Percentiles rank a stretch among this genome's conserved stretches.
Conservation (phyloP, 2,888 invertebrate genomes). For the Hemicrepidius hirtus region DNA sequence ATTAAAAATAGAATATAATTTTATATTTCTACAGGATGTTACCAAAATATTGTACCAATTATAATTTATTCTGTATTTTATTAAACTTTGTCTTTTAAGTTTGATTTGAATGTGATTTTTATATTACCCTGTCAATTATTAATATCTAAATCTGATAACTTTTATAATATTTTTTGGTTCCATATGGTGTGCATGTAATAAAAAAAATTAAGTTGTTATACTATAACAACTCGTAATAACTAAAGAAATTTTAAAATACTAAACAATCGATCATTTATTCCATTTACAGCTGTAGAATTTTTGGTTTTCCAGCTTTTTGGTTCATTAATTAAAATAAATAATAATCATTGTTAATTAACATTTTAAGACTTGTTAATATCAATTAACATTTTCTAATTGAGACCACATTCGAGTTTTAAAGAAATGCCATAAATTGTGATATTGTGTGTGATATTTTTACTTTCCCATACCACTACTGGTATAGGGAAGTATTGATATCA, state of each 20-base stretch:
- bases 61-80: too few species aligned
- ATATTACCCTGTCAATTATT: too few species aligned
- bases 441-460: slow-evolving; percentile 26
- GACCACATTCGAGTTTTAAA: slow-evolving; percentile 38
- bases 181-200: slow-evolving; percentile 5
- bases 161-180: slow-evolving; percentile 9
- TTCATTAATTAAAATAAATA: slow-evolving; percentile 38
- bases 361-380: slow-evolving; percentile 24
- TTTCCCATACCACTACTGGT: too few species aligned
- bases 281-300: slow-evolving; percentile 59
- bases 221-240: background rate
- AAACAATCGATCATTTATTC: slow-evolving; percentile 32
- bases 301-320: slow-evolving; percentile 62
- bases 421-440: slow-evolving; percentile 22
- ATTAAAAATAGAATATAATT: too few species aligned
- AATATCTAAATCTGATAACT: background rate
- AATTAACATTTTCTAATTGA: slow-evolving; percentile 48
- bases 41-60: too few species aligned
- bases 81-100: too few species aligned
- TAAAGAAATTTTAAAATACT: slow-evolving; percentile 24
- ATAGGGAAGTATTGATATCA: too few species aligned
- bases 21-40: too few species aligned
- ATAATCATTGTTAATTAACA: slow-evolving; percentile 34
- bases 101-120: too few species aligned
- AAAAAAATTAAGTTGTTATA: background rate